A percentile compares a stretch with the other conserved stretches of the same genome.
Evolutionary conservation across 1,140 invertebrate species (phyloP).

Genomic region (Danaus plexippus): DNA sequence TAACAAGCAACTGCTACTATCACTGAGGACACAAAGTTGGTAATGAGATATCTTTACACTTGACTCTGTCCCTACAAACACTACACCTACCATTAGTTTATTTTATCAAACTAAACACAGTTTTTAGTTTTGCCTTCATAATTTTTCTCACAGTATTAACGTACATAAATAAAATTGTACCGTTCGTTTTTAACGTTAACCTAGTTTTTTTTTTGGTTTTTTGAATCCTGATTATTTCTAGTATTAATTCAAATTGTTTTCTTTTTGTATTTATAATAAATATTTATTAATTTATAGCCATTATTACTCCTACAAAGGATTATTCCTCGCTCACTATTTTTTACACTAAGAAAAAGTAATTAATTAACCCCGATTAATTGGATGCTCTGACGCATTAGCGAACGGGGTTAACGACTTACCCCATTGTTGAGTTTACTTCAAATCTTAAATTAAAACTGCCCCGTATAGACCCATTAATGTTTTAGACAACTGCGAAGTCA

Average conservation of each 20-base stretch:
- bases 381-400: constrained; percentile 6
- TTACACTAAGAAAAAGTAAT: constrained; percentile 2
- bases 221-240: too few relatives aligned
- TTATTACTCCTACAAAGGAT: too few relatives aligned
- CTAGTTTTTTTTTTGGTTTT: too few relatives aligned
- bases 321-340: neutral
- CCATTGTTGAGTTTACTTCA: constrained; percentile 8
- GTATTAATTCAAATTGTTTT: constrained; percentile 13
- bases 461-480: constrained; percentile 4
- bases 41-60: constrained; percentile 37
- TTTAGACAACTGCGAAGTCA: constrained; percentile 2
- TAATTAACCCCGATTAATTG: constrained; percentile 5
- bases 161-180: too few relatives aligned
- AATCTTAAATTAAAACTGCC: constrained; percentile 13
- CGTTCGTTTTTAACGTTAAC: too few relatives aligned
- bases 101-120: too few relatives aligned
- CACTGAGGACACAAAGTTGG: constrained; percentile 27
- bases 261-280: constrained; percentile 16
- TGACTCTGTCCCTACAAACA: constrained; percentile 20
- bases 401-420: constrained; percentile 5
- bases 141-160: too few relatives aligned
- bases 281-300: neutral
- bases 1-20: constrained; percentile 32
- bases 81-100: too few relatives aligned
- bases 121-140: too few relatives aligned